These are phyloP conservation scores for Ceyx melanurus DNA, from an alignment of 2,113 vertebrate species.

Conservation along the genomic window DNA sequence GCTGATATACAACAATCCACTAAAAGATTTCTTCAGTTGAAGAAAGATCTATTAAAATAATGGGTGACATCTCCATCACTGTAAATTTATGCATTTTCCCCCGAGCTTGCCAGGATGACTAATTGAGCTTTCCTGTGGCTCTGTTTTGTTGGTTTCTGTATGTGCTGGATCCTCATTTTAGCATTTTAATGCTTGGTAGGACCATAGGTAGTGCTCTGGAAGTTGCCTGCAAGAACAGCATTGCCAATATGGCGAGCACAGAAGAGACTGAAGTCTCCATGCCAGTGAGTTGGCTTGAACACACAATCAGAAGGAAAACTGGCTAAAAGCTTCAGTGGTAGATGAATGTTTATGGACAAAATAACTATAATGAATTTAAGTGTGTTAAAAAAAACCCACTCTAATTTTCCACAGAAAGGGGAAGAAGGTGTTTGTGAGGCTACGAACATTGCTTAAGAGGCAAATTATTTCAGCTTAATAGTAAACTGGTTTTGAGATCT, in stretches of 20 bases:
- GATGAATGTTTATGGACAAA: neutral
- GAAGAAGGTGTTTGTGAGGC: neutral
- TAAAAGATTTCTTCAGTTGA: neutral
- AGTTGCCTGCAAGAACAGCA: neutral
- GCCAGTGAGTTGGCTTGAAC: neutral
- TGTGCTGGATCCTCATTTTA: neutral
- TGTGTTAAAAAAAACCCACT: neutral
- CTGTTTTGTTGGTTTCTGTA: neutral
- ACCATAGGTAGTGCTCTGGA: neutral
- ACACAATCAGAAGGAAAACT: neutral
- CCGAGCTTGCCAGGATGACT: neutral
- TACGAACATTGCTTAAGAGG: neutral
- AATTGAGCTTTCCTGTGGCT: neutral
- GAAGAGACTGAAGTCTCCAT: neutral
- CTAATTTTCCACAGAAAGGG: neutral
- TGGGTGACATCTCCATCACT: neutral
- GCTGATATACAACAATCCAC: neutral
- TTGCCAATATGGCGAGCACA: neutral
- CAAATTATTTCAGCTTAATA: neutral
- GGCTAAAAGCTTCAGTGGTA: neutral
- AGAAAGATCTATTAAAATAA: neutral
- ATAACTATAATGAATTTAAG: neutral
- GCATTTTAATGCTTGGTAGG: neutral
- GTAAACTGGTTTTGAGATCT: neutral
- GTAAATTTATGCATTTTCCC: neutral